Evolutionary conservation across 35 echinoderm and acorn worm genomes (phyloP), one percentile per base, ranked within the genome.

Genomic region (Hemicentrotus pulcherrimus): DNA sequence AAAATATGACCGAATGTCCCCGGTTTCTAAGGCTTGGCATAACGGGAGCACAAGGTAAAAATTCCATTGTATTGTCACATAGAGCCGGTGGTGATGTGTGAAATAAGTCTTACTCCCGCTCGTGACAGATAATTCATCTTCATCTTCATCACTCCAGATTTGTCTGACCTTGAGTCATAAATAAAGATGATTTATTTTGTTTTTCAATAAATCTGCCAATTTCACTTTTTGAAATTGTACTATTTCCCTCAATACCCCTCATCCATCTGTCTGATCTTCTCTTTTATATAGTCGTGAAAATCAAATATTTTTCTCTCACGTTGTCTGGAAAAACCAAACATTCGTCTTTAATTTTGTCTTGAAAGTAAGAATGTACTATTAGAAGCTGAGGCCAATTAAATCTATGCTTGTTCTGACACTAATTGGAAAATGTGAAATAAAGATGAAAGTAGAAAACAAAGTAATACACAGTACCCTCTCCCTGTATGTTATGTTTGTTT

Each of bases 1-100:
- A 78, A 78, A 78, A 78, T 78, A 78, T 78, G 65, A 78, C 65
- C 65, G 65, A 78, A 78, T n/a, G 65, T 78, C 65, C 65, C 65
- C 18, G 65, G 65, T 78, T 78, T 78, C 65, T 78, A 28, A 78
- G 65, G 65, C 22, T 7, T 78, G 65, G 65, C 65, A 78, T 78
- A 78, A 28, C 65, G 5, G 5, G 24, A 78, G 65, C 65, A 78
- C 65, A 22, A 28, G 65, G 35, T n/a, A 28, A 78, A 78, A 78
- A 78, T 78, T n/a, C 65, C 65, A 78, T 78, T 78, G 65, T 78
- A 78, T 78, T 78, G 19, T 78, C 65, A 78, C 65, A 22, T 78
- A 78, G 22, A 28, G 65, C 65, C 65, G n/a, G 22, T 28, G 65
- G 22, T 78, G 65, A 78, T 78, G 65, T n/a, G 50, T 78, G 65